Base-by-base conservation (phyloP, 2,888 invertebrate species). In the Calameuta idolon region DNA sequence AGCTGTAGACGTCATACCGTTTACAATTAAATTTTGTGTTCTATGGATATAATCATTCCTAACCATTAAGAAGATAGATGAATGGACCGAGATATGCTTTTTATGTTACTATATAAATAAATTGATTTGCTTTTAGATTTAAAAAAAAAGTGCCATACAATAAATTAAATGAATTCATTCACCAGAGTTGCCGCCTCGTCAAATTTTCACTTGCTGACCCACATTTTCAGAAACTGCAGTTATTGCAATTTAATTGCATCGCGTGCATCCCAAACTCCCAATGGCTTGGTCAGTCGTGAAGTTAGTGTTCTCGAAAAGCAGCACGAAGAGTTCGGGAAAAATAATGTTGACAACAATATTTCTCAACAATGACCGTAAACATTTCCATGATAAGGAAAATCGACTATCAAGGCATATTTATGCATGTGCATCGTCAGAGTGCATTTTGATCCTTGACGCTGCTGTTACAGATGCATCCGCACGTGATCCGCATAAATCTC, bases 161-260 rank as follows among this genome's bases (percentile, higher is more conserved):
- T 40, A 55, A 55, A 55, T 55, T 23, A 9, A 55, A 55, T 23
- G 2, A 23, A 23, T 55, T 55, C 55, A 9, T 55, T 15, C 23
- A 2, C 2, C 9, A 23, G 23, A 55, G 2, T 55, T 23, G 55
- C 55, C 15, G 9, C 23, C 23, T 55, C 55, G 55, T 55, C 55
- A 55, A 33, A 71, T 71, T 71, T 71, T 30, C 23, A 71, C 31
- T 34, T 23, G 71, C 33, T 31, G 71, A 23, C 71, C 71, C 34
- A 71, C 31, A 71, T 71, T 30, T 12, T 4, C 33, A 5, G 5
- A 12, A 71, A 71, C 31, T 71, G 71, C 71, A 71, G 12, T 34
- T 34, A 23, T 31, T 71, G 71, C 71, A 71, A 15, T 71, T 71
- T 71, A 71, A 33, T 12, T 71, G 71, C 71, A 71, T 34, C 31